A percentile compares a stretch with the other conserved stretches of the same genome.
These are phyloP conservation scores for Elachura formosa DNA, from an alignment of 2,113 vertebrate genomes.

Conservation along the genomic window DNA sequence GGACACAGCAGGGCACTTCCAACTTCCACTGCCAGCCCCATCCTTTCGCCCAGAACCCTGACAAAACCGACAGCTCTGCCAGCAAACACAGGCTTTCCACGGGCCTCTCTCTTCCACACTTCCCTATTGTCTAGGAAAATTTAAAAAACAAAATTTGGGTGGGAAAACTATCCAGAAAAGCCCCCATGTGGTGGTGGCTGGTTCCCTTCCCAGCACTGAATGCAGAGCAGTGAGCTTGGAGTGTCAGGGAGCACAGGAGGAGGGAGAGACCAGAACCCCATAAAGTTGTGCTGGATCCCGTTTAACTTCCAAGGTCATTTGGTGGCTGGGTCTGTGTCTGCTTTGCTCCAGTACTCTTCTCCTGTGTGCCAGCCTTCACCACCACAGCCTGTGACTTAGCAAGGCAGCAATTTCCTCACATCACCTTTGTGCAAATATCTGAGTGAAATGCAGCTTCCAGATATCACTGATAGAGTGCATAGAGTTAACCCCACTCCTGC, in stretches of 20 bases:
- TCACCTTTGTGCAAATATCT: too few relatives aligned
- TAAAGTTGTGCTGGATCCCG: not conserved
- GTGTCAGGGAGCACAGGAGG: accelerated
- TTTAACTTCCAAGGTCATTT: not conserved
- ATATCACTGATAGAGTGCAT: not conserved
- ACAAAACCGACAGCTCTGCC: not conserved
- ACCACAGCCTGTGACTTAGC: not conserved
- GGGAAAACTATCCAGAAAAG: not conserved
- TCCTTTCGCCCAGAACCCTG: not conserved
- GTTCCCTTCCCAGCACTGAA: not conserved
- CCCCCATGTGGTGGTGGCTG: not conserved
- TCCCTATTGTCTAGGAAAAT: not conserved
- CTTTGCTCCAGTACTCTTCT: not conserved
- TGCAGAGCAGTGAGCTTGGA: not conserved
- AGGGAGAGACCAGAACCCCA: not conserved
- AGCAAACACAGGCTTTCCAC: too few relatives aligned
- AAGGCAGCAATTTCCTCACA: not conserved
- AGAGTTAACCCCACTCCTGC: not conserved
- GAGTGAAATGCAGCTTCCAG: not conserved
- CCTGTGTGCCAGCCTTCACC: not conserved
- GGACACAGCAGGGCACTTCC: accelerated
- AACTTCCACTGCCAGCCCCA: accelerated
- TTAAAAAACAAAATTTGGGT: not conserved
- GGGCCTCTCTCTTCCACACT: not conserved
- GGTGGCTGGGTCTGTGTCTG: not conserved